Conservation (phyloP, 2,797 vertebrate genomes). For the Gymnoscopelus braueri region DNA sequence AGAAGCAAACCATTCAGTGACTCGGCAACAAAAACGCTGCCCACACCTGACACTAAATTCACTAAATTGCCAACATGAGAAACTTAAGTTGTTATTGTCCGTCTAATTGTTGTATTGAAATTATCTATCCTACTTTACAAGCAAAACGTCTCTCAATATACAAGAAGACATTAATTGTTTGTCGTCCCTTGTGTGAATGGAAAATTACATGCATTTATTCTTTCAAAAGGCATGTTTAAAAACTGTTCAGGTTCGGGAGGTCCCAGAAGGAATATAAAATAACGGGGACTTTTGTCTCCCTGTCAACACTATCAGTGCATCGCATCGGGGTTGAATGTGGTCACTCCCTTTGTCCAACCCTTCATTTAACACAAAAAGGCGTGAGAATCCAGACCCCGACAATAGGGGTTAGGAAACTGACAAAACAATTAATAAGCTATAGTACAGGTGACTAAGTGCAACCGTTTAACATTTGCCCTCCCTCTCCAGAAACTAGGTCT, state of each 20-base stretch:
- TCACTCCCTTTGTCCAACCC: slow-evolving; percentile 46
- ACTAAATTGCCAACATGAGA: too few relatives aligned
- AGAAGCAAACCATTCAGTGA: too few relatives aligned
- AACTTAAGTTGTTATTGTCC: too few relatives aligned
- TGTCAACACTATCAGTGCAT: slow-evolving; percentile 33
- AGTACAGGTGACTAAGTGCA: slow-evolving; percentile 32
- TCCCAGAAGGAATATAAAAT: slow-evolving; percentile 62
- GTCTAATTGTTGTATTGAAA: too few relatives aligned
- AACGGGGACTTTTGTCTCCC: slow-evolving; percentile 48
- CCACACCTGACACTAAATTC: too few relatives aligned
- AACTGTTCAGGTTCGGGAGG: not conserved
- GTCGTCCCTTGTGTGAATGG: too few relatives aligned
- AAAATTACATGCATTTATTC: too few relatives aligned
- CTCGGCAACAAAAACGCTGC: too few relatives aligned
- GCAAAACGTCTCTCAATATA: too few relatives aligned
- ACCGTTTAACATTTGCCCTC: not conserved
- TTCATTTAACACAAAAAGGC: slow-evolving; percentile 36
- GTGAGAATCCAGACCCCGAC: slow-evolving; percentile 54
- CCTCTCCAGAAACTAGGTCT: not conserved
- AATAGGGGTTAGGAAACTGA: slow-evolving; percentile 24
- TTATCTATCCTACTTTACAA: too few relatives aligned
- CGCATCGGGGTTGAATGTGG: slow-evolving; percentile 44
- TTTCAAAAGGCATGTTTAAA: too few relatives aligned
- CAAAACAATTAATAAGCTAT: slow-evolving; percentile 37
- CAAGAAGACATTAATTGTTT: too few relatives aligned